Evolutionary conservation across 2,888 invertebrate species (phyloP), one percentile per base, ranked within the genome.

Genomic region (Diarsia mendica): DNA sequence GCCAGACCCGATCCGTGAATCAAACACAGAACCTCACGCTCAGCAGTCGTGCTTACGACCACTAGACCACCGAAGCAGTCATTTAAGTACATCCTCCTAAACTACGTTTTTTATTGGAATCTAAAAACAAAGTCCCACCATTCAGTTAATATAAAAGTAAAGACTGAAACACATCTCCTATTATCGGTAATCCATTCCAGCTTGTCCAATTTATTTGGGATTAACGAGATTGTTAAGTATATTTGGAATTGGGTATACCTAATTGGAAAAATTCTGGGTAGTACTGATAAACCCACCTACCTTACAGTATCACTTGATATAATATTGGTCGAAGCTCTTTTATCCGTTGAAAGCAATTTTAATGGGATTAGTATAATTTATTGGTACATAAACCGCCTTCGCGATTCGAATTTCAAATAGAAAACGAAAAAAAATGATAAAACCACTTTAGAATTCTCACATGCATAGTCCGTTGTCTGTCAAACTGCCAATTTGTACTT

Each of bases 121-220:
- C 71, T 58, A 76, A 84, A 77, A 81, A 81, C 13, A 75, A 39
- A 74, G 61, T 49, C 49, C 33, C 39, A 46, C 28, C 64, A 63
- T 66, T 70, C 58, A 68, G n/a, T 68, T 20, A 61, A 39, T 53
- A 74, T 63, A 72, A 80, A 79, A 84, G 69, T 73, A 83, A 66
- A 72, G 39, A 63, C 51, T 83, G 66, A 73, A 77, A 78, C 64
- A 72, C 64, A 77, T 76, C 39, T 64, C 55, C 68, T 80, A 79
- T 84, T 86, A 85, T 82, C 67, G 44, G 64, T 82, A 82, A 87
- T 82, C 86, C 79, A 73, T 84, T 82, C 82, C 67, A 78, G 82
- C 77, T 73, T 67, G 76, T 74, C 85, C 87, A 87, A 87, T 87
- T 87, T 85, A 82, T 81, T 84, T 68, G 44, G 82, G 84, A 85